Conservation (phyloP, 2,113 vertebrate genomes). For the Anhinga anhinga region DNA sequence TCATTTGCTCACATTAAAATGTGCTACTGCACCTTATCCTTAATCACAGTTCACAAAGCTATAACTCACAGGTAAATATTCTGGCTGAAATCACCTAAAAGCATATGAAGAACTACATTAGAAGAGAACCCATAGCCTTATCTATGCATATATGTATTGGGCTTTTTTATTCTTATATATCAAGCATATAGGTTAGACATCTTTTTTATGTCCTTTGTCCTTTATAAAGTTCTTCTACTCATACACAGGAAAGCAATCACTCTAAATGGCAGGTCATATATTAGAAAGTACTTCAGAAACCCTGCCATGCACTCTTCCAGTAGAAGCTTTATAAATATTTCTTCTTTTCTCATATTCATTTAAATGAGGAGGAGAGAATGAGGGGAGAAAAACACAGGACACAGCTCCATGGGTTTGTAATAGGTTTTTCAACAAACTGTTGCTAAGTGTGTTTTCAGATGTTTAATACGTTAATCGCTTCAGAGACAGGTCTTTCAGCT, state of each 20-base stretch:
- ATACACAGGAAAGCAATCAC: not conserved
- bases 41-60: not conserved
- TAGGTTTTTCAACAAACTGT: not conserved
- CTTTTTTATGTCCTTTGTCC: not conserved
- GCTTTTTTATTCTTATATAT: not conserved
- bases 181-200: not conserved
- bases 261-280: not conserved
- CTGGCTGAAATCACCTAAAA: not conserved
- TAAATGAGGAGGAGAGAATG: no score
- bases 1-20: not conserved
- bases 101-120: not conserved
- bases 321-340: not conserved
- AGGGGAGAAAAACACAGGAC: not conserved
- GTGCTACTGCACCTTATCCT: not conserved
- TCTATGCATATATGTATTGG: not conserved
- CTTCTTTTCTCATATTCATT: not conserved
- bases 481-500: not conserved
- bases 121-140: not conserved
- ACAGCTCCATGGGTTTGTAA: not conserved
- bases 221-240: not conserved
- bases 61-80: not conserved
- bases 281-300: not conserved
- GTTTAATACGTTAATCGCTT: not conserved
- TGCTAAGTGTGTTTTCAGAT: not conserved
- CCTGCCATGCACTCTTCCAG: not conserved